Evolutionary conservation across 2,888 invertebrate species (phyloP).

Genomic region (Hartigia nigra): DNA sequence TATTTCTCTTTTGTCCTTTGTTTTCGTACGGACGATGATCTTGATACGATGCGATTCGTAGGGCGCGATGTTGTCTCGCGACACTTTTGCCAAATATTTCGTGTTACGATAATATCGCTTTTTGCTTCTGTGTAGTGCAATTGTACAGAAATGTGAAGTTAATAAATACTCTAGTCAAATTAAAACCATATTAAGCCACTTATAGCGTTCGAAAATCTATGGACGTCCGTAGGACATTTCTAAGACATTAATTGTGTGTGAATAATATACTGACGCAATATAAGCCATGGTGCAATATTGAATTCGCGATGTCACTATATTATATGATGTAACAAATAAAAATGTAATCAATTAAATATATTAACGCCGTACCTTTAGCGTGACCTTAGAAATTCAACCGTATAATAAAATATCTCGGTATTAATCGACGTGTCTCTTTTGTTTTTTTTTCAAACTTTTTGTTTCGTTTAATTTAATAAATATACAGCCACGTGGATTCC

Average conservation of each 20-base stretch:
- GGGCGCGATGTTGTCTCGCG: not conserved
- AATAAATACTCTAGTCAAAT: not conserved
- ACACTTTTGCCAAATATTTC: not conserved
- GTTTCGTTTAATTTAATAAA: not conserved
- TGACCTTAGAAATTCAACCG: not conserved
- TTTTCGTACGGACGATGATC: not conserved
- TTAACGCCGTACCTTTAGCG: not conserved
- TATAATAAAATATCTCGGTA: not conserved
- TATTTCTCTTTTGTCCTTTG: not conserved
- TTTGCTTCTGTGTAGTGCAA: not conserved
- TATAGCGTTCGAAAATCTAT: not conserved
- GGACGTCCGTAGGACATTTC: not conserved
- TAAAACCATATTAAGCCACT: not conserved
- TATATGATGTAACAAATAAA: not conserved
- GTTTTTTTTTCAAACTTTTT: not conserved
- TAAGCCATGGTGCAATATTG: not conserved
- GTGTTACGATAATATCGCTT: not conserved
- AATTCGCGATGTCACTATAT: not conserved
- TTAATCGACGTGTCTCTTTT: not conserved
- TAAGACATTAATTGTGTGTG: not conserved
- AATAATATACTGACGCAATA: not conserved
- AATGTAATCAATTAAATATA: not conserved
- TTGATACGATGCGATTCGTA: not conserved
- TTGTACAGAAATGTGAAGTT: not conserved
- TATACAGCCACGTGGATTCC: conserved; percentile 32